These are phyloP conservation scores for Bombus pascuorum DNA, from an alignment of 1,140 invertebrate genomes.

Conservation along the genomic window DNA sequence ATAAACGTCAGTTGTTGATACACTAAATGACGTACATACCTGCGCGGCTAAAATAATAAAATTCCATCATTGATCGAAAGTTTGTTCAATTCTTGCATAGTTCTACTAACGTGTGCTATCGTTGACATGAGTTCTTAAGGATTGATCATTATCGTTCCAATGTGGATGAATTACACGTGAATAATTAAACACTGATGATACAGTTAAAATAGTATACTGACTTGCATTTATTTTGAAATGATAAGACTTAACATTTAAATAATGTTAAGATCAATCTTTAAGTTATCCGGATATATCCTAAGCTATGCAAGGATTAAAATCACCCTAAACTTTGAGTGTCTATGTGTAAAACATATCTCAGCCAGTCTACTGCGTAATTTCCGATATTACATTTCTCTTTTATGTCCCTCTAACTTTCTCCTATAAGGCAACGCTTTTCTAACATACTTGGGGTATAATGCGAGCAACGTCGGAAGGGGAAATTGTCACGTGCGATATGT, in stretches of 20 bases:
- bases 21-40: background rate
- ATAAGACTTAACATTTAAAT: background rate
- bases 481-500: background rate
- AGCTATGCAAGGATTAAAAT: background rate
- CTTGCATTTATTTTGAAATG: background rate
- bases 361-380: background rate
- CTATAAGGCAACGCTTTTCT: background rate
- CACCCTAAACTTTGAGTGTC: background rate
- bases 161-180: background rate
- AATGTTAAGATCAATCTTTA: background rate
- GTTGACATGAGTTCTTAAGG: background rate
- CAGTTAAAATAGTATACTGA: background rate
- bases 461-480: background rate
- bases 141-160: background rate
- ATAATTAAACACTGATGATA: background rate
- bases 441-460: too few species aligned
- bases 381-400: background rate
- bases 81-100: background rate
- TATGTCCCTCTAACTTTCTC: background rate
- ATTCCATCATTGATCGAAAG: background rate
- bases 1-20: background rate
- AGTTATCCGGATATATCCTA: too few species aligned
- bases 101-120: background rate
- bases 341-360: background rate
- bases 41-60: conserved; percentile 1